These are phyloP conservation scores for Onchidella celtica DNA, from an alignment of 2,888 invertebrate genomes.

Conservation along the genomic window DNA sequence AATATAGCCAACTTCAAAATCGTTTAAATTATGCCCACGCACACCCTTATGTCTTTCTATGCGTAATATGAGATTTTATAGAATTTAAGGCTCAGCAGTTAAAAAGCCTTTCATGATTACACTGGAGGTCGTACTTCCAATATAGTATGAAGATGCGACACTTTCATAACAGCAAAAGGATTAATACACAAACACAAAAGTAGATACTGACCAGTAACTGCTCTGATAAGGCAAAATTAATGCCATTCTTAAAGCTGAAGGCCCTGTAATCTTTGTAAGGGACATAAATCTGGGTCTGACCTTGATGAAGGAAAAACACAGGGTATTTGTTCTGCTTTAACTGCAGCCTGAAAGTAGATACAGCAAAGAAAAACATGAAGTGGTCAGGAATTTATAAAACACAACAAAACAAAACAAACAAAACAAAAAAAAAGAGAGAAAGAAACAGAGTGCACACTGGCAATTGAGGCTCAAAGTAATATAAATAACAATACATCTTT, in stretches of 20 bases:
- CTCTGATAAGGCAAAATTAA: conserved; percentile 89
- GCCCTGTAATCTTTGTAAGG: conserved; percentile 93
- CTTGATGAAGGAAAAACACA: conserved; percentile 95
- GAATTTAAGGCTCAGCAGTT: too few relatives aligned
- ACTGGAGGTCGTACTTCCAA: too few relatives aligned
- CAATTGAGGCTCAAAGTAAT: conserved; percentile 4
- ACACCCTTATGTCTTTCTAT: too few relatives aligned
- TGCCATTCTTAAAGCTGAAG: conserved; percentile 89
- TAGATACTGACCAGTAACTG: conserved; percentile 87
- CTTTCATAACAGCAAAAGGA: too few relatives aligned
- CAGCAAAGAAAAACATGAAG: conserved; percentile 46
- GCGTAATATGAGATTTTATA: too few relatives aligned
- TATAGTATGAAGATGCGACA: too few relatives aligned
- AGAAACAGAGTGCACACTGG: neutral
- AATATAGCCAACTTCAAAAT: too few relatives aligned
- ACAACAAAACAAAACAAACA: neutral
- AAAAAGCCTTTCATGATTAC: too few relatives aligned
- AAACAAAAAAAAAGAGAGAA: neutral
- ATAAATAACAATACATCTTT: too few relatives aligned
- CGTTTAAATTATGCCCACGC: too few relatives aligned
- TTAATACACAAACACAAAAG: too few relatives aligned
- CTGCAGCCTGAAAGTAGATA: conserved; percentile 88
- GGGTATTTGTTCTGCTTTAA: conserved; percentile 98
- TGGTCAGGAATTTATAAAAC: too few relatives aligned
- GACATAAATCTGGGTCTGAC: conserved; percentile 86